phyloP scores from a whole-genome alignment of 1,140 invertebrate genomes.

The Drosophila micromelanica region DNA sequence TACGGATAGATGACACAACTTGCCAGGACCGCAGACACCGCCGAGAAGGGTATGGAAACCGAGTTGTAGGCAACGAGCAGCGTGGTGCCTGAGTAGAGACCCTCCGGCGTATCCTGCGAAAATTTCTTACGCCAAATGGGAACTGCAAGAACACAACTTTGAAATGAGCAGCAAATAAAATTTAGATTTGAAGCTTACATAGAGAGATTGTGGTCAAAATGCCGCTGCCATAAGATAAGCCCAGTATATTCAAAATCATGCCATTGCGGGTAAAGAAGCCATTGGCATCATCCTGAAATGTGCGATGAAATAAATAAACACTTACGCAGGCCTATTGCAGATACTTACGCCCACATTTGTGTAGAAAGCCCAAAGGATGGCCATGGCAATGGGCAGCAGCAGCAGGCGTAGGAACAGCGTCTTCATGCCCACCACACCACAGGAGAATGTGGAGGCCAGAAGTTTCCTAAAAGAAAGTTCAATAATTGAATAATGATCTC shows the following conservation, averaged over 20 bases:
- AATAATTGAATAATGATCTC: background rate
- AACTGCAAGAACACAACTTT: constrained; percentile 86
- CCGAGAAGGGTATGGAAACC: constrained; percentile 92
- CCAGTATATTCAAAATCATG: constrained; percentile 92
- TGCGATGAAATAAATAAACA: background rate
- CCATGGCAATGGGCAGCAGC: constrained; percentile 90
- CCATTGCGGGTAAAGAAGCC: constrained; percentile 91
- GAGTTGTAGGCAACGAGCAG: constrained; percentile 92
- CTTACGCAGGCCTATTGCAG: accelerated
- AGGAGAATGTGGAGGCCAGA: constrained; percentile 90
- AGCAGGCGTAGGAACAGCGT: constrained; percentile 90
- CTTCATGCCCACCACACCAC: constrained; percentile 89
- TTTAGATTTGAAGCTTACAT: constrained; percentile 86
- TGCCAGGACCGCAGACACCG: constrained; percentile 88
- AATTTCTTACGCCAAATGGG: constrained; percentile 93
- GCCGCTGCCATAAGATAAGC: constrained; percentile 91
- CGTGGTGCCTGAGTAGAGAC: constrained; percentile 93
- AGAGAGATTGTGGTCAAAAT: constrained; percentile 91
- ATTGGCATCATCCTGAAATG: constrained; percentile 87
- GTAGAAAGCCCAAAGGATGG: constrained; percentile 93
- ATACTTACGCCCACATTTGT: constrained; percentile 87
- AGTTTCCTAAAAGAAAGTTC: constrained; percentile 87
- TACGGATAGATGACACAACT: constrained; percentile 91
- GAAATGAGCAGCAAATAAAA: background rate
- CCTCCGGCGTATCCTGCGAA: constrained; percentile 95